Percentiles rank a stretch among this genome's conserved stretches.
phyloP scores from a whole-genome alignment of 2,888 invertebrate genomes.

The Tetragnatha montana region DNA sequence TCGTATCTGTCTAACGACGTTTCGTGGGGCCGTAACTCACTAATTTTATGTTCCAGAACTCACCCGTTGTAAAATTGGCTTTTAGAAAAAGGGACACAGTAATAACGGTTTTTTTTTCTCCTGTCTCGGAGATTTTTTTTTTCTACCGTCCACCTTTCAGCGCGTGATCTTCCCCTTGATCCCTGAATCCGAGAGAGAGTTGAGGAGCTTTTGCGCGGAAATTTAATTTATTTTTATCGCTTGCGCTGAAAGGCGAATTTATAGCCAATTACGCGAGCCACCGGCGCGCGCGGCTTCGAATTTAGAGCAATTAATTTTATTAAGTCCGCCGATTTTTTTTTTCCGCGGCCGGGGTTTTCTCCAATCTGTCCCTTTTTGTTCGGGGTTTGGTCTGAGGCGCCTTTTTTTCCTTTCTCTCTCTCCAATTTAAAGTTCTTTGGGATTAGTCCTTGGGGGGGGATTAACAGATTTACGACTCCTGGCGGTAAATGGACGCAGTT shows the following conservation, averaged over 20 bases:
- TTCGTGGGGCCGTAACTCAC: constrained; percentile 43
- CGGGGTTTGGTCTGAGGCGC: too few relatives aligned
- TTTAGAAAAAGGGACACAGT: constrained; percentile 23
- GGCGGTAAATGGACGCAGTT: too few relatives aligned
- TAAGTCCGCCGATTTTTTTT: constrained; percentile 27
- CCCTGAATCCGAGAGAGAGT: constrained; percentile 39
- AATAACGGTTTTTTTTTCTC: constrained; percentile 16
- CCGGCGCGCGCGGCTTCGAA: constrained; percentile 45
- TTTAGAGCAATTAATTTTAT: constrained; percentile 66
- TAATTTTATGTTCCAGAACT: constrained; percentile 56
- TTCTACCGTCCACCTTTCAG: neutral
- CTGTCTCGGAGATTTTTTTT: constrained; percentile 7
- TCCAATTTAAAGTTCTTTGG: too few relatives aligned
- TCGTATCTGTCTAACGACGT: neutral
- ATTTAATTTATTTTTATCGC: constrained; percentile 66
- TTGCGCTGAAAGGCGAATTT: constrained; percentile 61
- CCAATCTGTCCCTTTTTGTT: too few relatives aligned
- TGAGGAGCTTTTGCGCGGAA: constrained; percentile 53
- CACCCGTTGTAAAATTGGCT: constrained; percentile 23
- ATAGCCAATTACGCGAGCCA: constrained; percentile 64
- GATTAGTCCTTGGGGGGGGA: too few relatives aligned
- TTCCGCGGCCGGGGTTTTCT: too few relatives aligned
- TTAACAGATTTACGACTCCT: too few relatives aligned
- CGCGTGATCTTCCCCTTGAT: constrained; percentile 24
- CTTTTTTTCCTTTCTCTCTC: too few relatives aligned